These are phyloP conservation scores for Drosophila truncata DNA, from an alignment of 1,140 invertebrate species.

Conservation along the genomic window DNA sequence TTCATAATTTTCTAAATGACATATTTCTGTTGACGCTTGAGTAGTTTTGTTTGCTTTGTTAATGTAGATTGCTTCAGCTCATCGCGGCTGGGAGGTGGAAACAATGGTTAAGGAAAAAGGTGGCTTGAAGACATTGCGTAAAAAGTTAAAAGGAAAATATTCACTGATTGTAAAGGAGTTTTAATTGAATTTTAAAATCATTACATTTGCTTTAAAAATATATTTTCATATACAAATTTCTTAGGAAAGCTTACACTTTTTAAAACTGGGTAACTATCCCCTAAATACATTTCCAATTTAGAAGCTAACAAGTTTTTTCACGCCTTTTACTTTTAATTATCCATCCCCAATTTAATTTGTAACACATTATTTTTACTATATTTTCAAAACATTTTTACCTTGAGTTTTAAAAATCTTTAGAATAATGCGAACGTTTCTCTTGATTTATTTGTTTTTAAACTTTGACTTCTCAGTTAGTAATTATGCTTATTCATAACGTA, in stretches of 20 bases:
- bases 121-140: conserved; percentile 20
- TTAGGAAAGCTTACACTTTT: neutral
- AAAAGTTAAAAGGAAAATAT: too few species aligned
- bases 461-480: conserved; percentile 34
- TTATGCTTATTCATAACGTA: neutral
- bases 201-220: neutral
- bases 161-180: neutral
- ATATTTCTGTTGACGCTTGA: conserved; percentile 73
- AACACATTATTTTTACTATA: neutral
- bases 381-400: neutral
- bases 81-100: conserved; percentile 13
- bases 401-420: neutral
- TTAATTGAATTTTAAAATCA: too few species aligned
- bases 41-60: conserved; percentile 77
- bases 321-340: neutral
- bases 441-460: conserved; percentile 10
- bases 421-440: conserved; percentile 10
- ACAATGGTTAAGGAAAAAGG: conserved; percentile 10
- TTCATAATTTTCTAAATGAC: conserved; percentile 78
- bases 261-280: neutral
- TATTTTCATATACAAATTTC: neutral
- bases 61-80: conserved; percentile 46
- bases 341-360: neutral
- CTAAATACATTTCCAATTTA: neutral
- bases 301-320: neutral